Base-by-base conservation (phyloP, 92 coral and sea anemone species). In the Anthopleura xanthogrammica region DNA sequence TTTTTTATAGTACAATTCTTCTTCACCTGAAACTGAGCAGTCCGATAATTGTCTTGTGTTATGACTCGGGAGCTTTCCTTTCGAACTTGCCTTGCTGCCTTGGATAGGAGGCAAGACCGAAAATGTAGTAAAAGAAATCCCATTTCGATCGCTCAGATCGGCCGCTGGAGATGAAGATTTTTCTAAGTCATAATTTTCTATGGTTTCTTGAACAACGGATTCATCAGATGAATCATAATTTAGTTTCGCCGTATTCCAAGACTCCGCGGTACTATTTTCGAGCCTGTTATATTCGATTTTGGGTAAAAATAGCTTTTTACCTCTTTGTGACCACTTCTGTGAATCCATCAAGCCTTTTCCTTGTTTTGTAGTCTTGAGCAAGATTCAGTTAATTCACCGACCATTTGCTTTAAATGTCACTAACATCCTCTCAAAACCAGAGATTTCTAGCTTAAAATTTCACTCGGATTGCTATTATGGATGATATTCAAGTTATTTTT, bases 81-180 rank as follows among this genome's bases (percentile, higher is more conserved):
- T 52, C 16, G 82, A 81, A 50, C 64, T 73, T n/a, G 52, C 20
- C 57, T 78, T 82, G 58, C 11, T 54, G 60, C 71, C 82, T 76
- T 24, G 86, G 46, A 82, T 94, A 12, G 98, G 98, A 14, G 98
- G 98, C 62, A 94, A 78, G 52, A 94, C 95, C 12, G 91, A 85
- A 79, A 94, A 94, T n/a, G 90, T 89, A 50, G 95, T 85, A 78
- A 94, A 94, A n/a, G 87, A 20, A 0, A 85, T 83, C 42, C 50
- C n/a, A 48, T 77, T 55, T 73, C 80, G 82, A 42, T 52, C 71
- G 48, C 74, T 65, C 41, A 58, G 72, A 41, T 76, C 85, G 52
- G 82, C 80, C 71, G 80, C 52, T 7, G 90, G 91, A 76, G 80
- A 60, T 11, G 48, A 10, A 39, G 46, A 57, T 19, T 84, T 78